Percentiles rank a stretch among this genome's conserved stretches.
These are phyloP conservation scores for Endotricha flammealis DNA, from an alignment of 2,888 invertebrate species.

Conservation along the genomic window DNA sequence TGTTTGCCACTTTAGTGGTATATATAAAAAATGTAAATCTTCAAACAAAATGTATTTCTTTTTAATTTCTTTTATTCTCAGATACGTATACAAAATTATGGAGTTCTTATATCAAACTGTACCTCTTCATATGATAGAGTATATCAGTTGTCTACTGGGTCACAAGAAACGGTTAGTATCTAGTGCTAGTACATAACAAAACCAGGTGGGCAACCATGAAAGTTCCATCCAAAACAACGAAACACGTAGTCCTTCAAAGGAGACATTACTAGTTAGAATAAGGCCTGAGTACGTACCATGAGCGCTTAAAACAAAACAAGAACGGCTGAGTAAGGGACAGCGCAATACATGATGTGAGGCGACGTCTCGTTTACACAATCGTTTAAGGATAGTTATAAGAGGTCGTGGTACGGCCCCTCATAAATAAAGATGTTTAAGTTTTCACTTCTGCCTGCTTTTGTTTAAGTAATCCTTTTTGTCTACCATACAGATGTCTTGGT, in stretches of 20 bases:
- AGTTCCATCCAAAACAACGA: no score
- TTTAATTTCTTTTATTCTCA: constrained; percentile 18
- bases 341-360: neutral
- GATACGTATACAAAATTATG: constrained; percentile 29
- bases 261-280: no score
- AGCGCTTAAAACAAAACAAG: neutral
- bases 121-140: constrained; percentile 85
- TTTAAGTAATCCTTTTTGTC: no score
- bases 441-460: no score
- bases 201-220: neutral
- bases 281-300: no score
- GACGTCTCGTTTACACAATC: no score
- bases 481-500: no score
- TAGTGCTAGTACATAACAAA: neutral
- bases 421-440: no score
- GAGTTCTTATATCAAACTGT: constrained; percentile 82
- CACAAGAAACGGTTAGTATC: constrained; percentile 67
- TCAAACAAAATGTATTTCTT: neutral
- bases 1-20: neutral
- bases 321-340: neutral
- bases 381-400: no score
- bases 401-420: no score
- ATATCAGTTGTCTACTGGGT: constrained; percentile 80
- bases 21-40: neutral
- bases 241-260: no score